A percentile compares a stretch with the other conserved stretches of the same genome.
These are phyloP conservation scores for Macrobrachium nipponense DNA, from an alignment of 1,140 invertebrate species.

Conservation along the genomic window DNA sequence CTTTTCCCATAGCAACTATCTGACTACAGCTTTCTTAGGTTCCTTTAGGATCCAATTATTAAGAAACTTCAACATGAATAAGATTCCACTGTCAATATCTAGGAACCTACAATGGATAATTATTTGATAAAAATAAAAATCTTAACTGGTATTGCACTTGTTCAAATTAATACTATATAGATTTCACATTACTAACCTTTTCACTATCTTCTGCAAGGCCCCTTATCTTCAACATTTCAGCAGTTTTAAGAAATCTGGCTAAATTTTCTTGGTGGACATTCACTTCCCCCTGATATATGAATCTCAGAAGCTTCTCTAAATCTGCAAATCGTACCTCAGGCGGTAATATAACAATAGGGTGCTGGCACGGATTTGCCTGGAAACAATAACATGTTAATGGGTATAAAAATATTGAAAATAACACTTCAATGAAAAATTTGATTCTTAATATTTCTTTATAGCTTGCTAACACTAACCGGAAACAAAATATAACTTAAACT, in stretches of 20 bases:
- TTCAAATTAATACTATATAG: background rate
- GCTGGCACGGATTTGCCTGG: constrained; percentile 63
- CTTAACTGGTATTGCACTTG: background rate
- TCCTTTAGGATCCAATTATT: too few species aligned
- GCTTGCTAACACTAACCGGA: too few species aligned
- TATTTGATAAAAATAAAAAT: too few species aligned
- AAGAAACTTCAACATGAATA: too few species aligned
- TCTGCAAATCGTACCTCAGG: constrained; percentile 62
- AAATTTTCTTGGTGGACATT: constrained; percentile 64
- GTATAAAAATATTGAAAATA: too few species aligned
- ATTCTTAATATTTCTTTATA: too few species aligned
- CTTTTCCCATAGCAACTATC: too few species aligned
- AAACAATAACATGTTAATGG: background rate
- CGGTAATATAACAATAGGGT: constrained; percentile 64
- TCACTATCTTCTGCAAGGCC: constrained; percentile 63
- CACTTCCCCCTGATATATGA: constrained; percentile 64
- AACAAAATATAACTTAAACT: too few species aligned
- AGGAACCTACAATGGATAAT: too few species aligned
- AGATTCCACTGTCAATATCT: too few species aligned
- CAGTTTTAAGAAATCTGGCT: constrained; percentile 64
- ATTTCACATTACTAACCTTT: constrained; percentile 44
- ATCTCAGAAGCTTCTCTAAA: constrained; percentile 63
- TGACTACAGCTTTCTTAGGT: too few species aligned
- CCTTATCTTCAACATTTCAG: constrained; percentile 64
- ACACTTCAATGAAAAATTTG: too few species aligned